Conservation (phyloP, 2,888 invertebrate genomes). For the Sepioteuthis lessoniana region DNA sequence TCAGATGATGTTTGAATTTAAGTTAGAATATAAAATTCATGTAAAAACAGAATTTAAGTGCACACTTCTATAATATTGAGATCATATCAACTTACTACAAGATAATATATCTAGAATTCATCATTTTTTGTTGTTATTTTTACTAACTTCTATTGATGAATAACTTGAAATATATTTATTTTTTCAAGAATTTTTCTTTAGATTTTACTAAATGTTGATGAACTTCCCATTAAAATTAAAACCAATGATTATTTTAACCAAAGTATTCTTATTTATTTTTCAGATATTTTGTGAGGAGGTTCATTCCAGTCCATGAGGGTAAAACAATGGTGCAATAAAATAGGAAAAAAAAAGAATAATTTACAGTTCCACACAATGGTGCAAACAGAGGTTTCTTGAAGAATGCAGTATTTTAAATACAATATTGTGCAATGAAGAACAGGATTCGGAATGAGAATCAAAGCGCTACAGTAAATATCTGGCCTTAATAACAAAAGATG, state of each 20-base stretch:
- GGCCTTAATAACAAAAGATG: background rate
- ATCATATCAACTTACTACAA: too few species aligned
- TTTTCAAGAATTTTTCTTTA: too few species aligned
- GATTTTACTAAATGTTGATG: too few species aligned
- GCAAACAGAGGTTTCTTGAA: background rate
- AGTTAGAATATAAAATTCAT: background rate
- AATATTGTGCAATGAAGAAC: background rate
- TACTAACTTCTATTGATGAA: too few species aligned
- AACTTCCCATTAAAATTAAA: too few species aligned
- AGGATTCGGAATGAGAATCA: background rate
- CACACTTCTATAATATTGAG: background rate
- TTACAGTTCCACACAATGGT: background rate
- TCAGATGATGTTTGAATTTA: background rate
- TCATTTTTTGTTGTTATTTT: too few species aligned
- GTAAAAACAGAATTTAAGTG: background rate
- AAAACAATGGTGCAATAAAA: background rate
- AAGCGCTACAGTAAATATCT: background rate
- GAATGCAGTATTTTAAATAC: background rate
- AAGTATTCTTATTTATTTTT: too few species aligned
- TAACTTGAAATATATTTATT: too few species aligned
- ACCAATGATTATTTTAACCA: too few species aligned
- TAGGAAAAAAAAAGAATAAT: too few species aligned
- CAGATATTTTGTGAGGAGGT: too few species aligned
- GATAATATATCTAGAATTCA: too few species aligned
- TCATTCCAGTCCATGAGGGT: background rate